Percentiles rank a stretch among this genome's conserved stretches.
phyloP scores from a whole-genome alignment of 2,888 invertebrate genomes.

The Escarpia spicata region DNA sequence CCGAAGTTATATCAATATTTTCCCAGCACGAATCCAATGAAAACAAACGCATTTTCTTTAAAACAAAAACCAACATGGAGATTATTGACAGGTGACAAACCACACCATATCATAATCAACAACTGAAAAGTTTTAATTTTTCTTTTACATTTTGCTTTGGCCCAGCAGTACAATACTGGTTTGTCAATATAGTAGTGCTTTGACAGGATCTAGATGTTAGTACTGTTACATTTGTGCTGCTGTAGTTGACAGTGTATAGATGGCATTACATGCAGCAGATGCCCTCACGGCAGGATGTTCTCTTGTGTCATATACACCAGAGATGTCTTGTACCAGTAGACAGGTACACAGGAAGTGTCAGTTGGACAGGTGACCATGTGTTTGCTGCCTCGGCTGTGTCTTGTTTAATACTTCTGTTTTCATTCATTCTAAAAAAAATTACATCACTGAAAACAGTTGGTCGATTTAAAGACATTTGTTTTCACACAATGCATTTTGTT shows the following conservation, averaged over 20 bases:
- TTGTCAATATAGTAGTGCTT: no score
- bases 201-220: background rate
- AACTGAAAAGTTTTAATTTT: no score
- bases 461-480: background rate
- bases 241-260: background rate
- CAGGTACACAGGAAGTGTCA: background rate
- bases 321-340: background rate
- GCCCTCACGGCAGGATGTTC: conserved; percentile 3
- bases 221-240: background rate
- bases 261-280: conserved; percentile 2
- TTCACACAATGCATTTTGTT: background rate
- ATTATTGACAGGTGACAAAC: no score
- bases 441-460: background rate
- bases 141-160: no score
- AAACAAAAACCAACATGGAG: no score
- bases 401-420: background rate
- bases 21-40: no score
- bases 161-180: no score
- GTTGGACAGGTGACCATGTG: background rate
- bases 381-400: background rate
- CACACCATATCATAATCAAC: no score
- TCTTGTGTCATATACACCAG: background rate
- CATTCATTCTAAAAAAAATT: background rate
- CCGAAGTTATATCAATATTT: no score
- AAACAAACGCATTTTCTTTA: no score